Conservation (phyloP, 2,797 vertebrate genomes). For the Sebastes iracundus region DNA sequence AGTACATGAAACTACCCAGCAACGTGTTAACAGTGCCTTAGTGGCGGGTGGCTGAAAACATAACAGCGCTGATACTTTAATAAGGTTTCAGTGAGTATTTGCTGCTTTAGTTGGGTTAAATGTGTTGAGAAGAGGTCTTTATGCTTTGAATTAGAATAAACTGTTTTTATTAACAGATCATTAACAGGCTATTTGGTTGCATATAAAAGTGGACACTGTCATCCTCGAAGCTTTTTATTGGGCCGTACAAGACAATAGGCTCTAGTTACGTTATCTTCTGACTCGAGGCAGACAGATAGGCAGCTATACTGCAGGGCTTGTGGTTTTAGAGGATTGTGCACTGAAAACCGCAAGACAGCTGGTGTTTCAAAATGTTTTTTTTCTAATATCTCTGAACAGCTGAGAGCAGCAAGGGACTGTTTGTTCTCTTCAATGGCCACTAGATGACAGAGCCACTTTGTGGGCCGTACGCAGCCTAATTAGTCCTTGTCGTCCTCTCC, state of each 20-base stretch:
- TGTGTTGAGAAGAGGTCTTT: not conserved
- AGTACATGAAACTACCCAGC: not conserved
- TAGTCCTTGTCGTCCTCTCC: slow-evolving; percentile 77
- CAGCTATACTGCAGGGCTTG: slow-evolving; percentile 53
- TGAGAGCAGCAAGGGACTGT: slow-evolving; percentile 78
- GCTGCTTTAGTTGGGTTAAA: not conserved
- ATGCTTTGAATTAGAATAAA: slow-evolving; percentile 23
- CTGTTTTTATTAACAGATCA: slow-evolving; percentile 31
- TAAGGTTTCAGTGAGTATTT: not conserved
- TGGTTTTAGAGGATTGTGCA: slow-evolving; percentile 73
- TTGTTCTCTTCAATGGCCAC: slow-evolving; percentile 76
- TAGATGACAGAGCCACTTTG: slow-evolving; percentile 87
- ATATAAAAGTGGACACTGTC: slow-evolving; percentile 35
- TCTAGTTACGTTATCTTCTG: slow-evolving; percentile 55
- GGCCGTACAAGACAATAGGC: slow-evolving; percentile 33
- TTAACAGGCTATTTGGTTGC: slow-evolving; percentile 53
- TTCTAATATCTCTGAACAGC: slow-evolving; percentile 80
- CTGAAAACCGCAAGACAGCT: slow-evolving; percentile 80
- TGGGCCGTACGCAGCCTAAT: slow-evolving; percentile 79
- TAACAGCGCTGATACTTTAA: not conserved
- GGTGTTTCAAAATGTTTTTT: slow-evolving; percentile 70
- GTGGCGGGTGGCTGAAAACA: not conserved
- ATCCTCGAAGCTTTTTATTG: slow-evolving; percentile 38
- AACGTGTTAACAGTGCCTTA: not conserved
- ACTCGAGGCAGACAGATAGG: slow-evolving; percentile 47